Base-by-base conservation (phyloP, 2,113 vertebrate species). In the Nansenia antarctica region DNA sequence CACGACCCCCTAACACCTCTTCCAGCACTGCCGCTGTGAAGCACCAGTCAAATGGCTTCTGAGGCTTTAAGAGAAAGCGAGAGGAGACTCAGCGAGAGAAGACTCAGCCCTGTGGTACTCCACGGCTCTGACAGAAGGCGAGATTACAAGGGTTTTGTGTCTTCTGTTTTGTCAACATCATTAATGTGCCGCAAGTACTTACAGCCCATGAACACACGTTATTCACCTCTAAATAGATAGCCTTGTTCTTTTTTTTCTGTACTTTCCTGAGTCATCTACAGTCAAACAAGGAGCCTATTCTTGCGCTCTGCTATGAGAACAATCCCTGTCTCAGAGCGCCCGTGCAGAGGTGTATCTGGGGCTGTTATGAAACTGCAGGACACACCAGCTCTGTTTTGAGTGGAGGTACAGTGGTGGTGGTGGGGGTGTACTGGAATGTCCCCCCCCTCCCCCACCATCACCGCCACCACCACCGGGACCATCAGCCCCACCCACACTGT, bases 1-100 rank as follows among this genome's bases (percentile, higher is more conserved):
- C 71, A 67, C 60, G 45, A 67, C n/a, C n/a, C n/a, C 52, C 57
- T 82, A 79, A 79, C 76, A 74, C 80, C 70, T 86, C 70, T 63
- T 61, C 58, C 62, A 37, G 49, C 24, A 15, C 26, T 72, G 66
- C 70, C 37, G 22, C 70, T 79, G 74, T 65, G 78, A 67, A 53
- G 22, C 12, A 61, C 60, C 59, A 72, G 32, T 69, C 69, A 65
- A n/a, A n/a, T n/a, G 47, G 54, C 60, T 58, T n/a, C 2, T 4
- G n/a, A 66, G 74, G 52, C 14, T 29, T 34, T 4, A 65, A 49
- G 26, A n/a, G n/a, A 72, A 15, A 54, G 76, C 18, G 39, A 42
- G 39, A 42, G 39, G 39, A 24, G n/a, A n/a, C n/a, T n/a, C n/a
- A n/a, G n/a, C n/a, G n/a, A n/a, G 32, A 37, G 32, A 15, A 15